Evolutionary conservation across 2,888 invertebrate genomes (phyloP).

Genomic region (Itoplectis maculator): DNA sequence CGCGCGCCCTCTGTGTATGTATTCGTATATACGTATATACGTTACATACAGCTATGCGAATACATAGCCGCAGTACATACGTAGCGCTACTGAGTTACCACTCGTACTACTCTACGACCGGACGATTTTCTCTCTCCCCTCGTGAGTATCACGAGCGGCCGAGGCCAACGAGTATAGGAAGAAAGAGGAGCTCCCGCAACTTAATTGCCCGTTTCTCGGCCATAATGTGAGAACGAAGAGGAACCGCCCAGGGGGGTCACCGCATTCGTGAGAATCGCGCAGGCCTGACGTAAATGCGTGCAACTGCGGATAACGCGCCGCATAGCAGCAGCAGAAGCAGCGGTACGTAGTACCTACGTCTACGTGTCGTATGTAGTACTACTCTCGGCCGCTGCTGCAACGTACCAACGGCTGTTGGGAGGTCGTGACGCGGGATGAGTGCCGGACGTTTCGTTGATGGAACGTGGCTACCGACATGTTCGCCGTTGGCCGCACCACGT

Average conservation of each 20-base stretch:
- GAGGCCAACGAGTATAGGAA: conserved; percentile 22
- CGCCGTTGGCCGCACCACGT: not conserved
- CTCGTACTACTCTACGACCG: conserved; percentile 1
- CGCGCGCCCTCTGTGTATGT: not conserved
- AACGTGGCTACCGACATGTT: conserved; percentile 20
- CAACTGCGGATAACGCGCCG: conserved; percentile 33
- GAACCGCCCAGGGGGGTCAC: conserved; percentile 53
- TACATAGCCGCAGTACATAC: no score
- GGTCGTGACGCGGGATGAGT: conserved; percentile 11
- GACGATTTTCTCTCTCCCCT: conserved; percentile 41
- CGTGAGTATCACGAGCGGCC: conserved; percentile 41
- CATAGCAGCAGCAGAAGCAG: not conserved
- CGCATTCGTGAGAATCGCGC: conserved; percentile 63
- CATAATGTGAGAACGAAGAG: conserved; percentile 61
- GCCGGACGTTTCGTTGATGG: conserved; percentile 43
- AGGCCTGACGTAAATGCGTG: conserved; percentile 52
- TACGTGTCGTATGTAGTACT: not conserved
- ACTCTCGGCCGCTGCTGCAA: not conserved
- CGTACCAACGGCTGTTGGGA: not conserved
- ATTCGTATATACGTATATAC: conserved; percentile 1
- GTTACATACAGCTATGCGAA: no score
- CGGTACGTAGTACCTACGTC: not conserved
- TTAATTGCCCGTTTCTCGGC: conserved; percentile 63
- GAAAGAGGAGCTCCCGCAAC: conserved; percentile 34
- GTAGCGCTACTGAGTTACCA: not conserved